These are phyloP conservation scores for Ctenicera cuprea DNA, from an alignment of 2,888 invertebrate genomes.

Conservation along the genomic window DNA sequence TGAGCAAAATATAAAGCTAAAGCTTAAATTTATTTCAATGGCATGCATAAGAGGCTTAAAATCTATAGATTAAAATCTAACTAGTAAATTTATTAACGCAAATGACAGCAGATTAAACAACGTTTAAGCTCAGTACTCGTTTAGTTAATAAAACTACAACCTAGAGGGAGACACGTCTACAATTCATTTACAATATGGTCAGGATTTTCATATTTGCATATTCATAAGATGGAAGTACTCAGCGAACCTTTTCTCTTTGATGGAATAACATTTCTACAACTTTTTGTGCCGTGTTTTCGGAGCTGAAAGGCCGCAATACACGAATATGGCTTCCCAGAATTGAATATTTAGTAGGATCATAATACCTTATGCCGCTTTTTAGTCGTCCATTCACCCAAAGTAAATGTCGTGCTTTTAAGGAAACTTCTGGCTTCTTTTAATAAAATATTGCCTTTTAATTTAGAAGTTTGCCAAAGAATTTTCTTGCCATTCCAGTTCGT, in stretches of 20 bases:
- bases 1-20: neutral
- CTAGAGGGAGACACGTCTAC: constrained; percentile 37
- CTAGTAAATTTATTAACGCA: constrained; percentile 18
- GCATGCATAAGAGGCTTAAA: neutral
- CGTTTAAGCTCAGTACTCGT: constrained; percentile 25
- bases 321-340: constrained; percentile 46
- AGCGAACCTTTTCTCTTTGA: constrained; percentile 50
- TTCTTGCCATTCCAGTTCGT: neutral
- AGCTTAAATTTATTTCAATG: neutral
- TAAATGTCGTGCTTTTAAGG: constrained; percentile 22
- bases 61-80: constrained; percentile 17
- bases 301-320: constrained; percentile 49
- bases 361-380: constrained; percentile 47
- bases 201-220: constrained; percentile 56
- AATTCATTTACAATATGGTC: constrained; percentile 53
- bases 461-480: constrained; percentile 11
- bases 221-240: constrained; percentile 53
- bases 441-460: constrained; percentile 35
- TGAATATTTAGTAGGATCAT: constrained; percentile 50
- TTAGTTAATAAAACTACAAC: constrained; percentile 40
- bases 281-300: constrained; percentile 48
- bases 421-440: constrained; percentile 29
- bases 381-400: constrained; percentile 38
- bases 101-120: constrained; percentile 27
- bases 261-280: constrained; percentile 51